These are phyloP conservation scores for Phaethon lepturus DNA, from an alignment of 2,113 vertebrate species.

Conservation along the genomic window DNA sequence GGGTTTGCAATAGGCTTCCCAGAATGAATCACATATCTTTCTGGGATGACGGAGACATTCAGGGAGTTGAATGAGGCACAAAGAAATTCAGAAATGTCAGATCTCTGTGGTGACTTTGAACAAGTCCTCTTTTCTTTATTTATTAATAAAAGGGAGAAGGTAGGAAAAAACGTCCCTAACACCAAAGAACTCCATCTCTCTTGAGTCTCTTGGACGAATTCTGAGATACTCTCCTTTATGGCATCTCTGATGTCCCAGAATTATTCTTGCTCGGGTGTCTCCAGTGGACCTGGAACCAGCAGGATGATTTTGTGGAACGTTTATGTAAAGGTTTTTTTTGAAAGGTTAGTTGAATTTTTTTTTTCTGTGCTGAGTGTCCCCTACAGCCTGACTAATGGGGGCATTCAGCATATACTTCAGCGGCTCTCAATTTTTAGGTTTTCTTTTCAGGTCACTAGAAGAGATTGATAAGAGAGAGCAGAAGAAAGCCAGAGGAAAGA, in stretches of 20 bases:
- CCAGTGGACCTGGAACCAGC: constrained; percentile 33
- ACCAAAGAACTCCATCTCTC: constrained; percentile 40
- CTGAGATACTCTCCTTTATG: constrained; percentile 1
- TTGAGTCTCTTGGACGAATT: background rate
- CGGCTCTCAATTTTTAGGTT: constrained; percentile 29
- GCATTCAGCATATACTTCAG: constrained; percentile 49
- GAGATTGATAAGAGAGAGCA: constrained; percentile 49
- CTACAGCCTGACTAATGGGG: constrained; percentile 57
- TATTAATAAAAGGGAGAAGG: constrained; percentile 45
- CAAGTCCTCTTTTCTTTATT: constrained; percentile 29
- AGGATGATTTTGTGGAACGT: constrained; percentile 47
- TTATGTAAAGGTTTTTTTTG: constrained; percentile 55
- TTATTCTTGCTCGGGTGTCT: constrained; percentile 36
- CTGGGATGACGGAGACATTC: constrained; percentile 1
- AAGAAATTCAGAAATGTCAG: background rate
- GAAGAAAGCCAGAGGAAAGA: constrained; percentile 55
- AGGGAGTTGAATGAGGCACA: constrained; percentile 8
- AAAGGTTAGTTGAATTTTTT: constrained; percentile 39
- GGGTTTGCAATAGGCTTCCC: constrained; percentile 5
- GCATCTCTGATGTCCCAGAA: constrained; percentile 14
- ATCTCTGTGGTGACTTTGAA: constrained; percentile 40
- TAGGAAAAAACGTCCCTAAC: constrained; percentile 7
- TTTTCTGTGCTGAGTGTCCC: constrained; percentile 24
- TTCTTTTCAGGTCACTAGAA: constrained; percentile 53
- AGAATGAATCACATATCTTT: constrained; percentile 23